phyloP scores from a whole-genome alignment of 2,888 invertebrate species.

The Cephus sareptanus region DNA sequence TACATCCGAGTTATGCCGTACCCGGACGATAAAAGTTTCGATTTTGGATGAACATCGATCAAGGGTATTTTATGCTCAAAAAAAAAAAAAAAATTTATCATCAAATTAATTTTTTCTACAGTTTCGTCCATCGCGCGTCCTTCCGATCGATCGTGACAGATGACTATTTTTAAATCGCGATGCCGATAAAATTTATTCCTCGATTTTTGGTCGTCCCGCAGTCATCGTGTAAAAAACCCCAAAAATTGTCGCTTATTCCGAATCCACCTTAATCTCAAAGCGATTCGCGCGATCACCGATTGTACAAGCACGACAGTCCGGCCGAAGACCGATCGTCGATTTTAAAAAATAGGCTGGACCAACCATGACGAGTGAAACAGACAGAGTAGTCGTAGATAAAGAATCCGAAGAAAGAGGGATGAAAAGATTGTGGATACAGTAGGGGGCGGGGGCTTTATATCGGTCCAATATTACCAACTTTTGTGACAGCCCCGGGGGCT shows the following conservation, averaged over 20 bases:
- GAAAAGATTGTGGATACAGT: neutral
- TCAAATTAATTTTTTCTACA: neutral
- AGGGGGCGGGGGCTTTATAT: neutral
- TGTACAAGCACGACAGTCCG: neutral
- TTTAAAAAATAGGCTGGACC: neutral
- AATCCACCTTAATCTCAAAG: neutral
- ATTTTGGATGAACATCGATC: neutral
- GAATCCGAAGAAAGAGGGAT: neutral
- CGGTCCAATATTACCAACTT: neutral
- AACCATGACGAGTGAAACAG: too few relatives aligned
- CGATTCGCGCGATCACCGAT: neutral
- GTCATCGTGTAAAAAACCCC: neutral
- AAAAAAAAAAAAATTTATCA: neutral
- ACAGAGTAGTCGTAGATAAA: neutral
- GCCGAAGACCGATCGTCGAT: too few relatives aligned
- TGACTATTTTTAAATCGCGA: too few relatives aligned
- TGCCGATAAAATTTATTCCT: neutral
- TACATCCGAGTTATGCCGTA: neutral
- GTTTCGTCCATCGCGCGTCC: neutral
- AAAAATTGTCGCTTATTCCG: neutral
- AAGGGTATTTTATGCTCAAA: rapidly evolving
- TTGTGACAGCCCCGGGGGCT: neutral
- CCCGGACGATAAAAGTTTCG: neutral
- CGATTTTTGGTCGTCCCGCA: neutral
- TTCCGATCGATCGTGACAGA: too few relatives aligned